phyloP scores from a whole-genome alignment of 64 coral and sea anemone species.

The Actinia tenebrosa region DNA sequence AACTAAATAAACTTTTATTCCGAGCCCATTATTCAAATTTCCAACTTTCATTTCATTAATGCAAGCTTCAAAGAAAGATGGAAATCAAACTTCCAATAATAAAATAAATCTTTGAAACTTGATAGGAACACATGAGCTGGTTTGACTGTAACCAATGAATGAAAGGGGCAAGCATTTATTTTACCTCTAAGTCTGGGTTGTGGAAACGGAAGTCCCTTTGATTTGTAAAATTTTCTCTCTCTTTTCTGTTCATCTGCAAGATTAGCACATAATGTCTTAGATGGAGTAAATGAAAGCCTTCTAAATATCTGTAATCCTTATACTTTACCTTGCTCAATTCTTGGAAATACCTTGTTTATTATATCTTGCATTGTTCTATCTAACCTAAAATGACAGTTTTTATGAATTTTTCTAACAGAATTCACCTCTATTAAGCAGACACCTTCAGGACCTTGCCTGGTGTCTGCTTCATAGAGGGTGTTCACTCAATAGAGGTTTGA shows the following conservation, averaged over 20 bases:
- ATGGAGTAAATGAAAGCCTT: background rate
- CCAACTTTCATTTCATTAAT: too few species aligned
- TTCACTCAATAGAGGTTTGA: too few species aligned
- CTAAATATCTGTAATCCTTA: background rate
- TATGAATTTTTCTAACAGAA: background rate
- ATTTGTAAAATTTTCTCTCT: conserved; percentile 70
- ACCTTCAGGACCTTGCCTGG: too few species aligned
- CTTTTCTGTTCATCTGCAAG: conserved; percentile 66
- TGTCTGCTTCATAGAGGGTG: too few species aligned
- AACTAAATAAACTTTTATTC: too few species aligned
- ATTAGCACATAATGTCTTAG: background rate
- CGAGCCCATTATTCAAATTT: too few species aligned
- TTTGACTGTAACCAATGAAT: too few species aligned
- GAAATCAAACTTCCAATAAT: too few species aligned
- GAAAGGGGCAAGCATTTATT: background rate
- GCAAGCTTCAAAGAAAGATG: too few species aligned
- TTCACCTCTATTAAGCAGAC: too few species aligned
- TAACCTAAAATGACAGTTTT: conserved; percentile 22
- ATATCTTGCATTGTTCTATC: conserved; percentile 95
- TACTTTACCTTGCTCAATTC: conserved; percentile 58
- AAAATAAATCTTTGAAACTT: too few species aligned
- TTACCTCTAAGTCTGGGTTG: conserved; percentile 47
- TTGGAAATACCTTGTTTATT: conserved; percentile 83
- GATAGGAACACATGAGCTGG: too few species aligned
- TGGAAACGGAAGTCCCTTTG: conserved; percentile 62